These are phyloP conservation scores for Cynopterus brachyotis DNA, from an alignment of 2,113 vertebrate genomes.

Conservation along the genomic window DNA sequence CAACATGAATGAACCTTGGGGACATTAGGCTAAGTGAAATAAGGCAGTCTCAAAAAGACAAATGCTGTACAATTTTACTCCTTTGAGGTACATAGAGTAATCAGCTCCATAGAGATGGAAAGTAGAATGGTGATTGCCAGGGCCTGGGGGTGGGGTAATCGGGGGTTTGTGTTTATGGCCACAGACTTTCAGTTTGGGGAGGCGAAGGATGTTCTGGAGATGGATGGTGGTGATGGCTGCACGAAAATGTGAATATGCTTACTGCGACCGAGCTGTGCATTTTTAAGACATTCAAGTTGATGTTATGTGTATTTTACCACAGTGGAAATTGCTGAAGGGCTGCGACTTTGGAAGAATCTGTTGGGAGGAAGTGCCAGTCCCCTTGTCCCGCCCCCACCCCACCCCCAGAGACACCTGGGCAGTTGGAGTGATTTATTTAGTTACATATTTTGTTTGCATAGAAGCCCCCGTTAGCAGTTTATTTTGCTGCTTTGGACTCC, in stretches of 20 bases:
- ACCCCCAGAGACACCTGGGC: not conserved
- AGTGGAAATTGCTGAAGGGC: not conserved
- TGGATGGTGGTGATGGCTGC: no score
- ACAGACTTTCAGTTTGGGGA: no score
- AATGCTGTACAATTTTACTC: not conserved
- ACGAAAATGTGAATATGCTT: no score
- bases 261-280: no score
- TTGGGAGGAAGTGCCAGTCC: not conserved
- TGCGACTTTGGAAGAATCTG: not conserved
- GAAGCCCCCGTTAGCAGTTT: not conserved
- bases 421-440: not conserved
- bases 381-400: fast-evolving
- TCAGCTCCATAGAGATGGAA: no score
- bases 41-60: not conserved
- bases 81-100: no score
- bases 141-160: no score
- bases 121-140: no score
- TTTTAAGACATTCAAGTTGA: no score
- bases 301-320: not conserved
- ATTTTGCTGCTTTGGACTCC: not conserved
- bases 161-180: no score
- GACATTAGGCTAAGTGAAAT: not conserved
- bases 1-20: not conserved
- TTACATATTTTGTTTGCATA: not conserved
- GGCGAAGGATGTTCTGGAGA: no score